Evolutionary conservation across 30 jellyfish, hydroid and myxozoan genomes (phyloP).

Genomic region (Rhopilema esculentum): DNA sequence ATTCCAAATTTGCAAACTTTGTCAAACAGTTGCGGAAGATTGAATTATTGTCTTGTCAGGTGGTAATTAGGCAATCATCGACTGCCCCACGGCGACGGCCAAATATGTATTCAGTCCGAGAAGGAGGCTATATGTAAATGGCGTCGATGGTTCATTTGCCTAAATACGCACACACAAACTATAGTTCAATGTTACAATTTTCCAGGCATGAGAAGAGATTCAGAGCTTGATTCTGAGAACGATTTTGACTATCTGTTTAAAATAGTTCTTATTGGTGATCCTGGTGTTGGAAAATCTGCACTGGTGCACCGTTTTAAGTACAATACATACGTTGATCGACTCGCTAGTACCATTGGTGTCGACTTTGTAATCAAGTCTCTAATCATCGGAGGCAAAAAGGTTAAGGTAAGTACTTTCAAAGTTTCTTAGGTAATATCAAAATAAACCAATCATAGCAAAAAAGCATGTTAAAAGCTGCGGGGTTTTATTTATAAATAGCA

Average conservation of each 20-base stretch:
- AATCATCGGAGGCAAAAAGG: constrained; percentile 79
- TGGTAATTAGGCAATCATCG: no score
- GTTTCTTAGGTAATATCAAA: neutral
- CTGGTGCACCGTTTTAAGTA: constrained; percentile 92
- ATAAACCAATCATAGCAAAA: no score
- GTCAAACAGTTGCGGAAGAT: no score
- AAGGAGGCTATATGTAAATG: neutral
- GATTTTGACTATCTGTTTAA: constrained; percentile 94
- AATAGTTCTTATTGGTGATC: constrained; percentile 92
- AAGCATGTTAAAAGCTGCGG: no score
- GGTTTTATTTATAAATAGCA: no score
- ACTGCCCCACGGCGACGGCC: no score
- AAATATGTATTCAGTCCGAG: no score
- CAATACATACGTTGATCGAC: constrained; percentile 90
- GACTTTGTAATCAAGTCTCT: constrained; percentile 83
- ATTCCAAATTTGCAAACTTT: no score
- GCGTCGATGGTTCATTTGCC: neutral
- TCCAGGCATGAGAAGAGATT: constrained; percentile 17
- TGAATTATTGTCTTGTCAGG: neutral
- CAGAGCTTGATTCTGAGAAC: constrained; percentile 48
- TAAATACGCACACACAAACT: neutral
- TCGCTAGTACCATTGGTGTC: constrained; percentile 97
- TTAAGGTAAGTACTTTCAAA: constrained; percentile 70
- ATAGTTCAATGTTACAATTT: neutral
- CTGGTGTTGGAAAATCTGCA: constrained; percentile 96